phyloP scores from a whole-genome alignment of 2,888 invertebrate genomes.

The Nowickia ferox region DNA sequence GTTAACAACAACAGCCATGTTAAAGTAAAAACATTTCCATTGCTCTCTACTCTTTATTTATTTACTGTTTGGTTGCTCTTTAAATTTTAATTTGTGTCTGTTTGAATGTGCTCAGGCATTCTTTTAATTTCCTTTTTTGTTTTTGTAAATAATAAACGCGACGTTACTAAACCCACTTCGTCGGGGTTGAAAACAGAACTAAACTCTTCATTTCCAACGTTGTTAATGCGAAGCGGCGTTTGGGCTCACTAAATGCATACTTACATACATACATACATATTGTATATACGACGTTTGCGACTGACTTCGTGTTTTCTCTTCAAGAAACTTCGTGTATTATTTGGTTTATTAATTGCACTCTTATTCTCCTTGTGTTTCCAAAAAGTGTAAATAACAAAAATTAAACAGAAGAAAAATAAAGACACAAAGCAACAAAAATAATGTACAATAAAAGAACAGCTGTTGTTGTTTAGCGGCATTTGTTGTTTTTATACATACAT shows the following conservation, averaged over 20 bases:
- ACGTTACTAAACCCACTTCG: constrained; percentile 69
- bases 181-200: constrained; percentile 76
- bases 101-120: constrained; percentile 61
- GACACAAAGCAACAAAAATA: neutral
- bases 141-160: constrained; percentile 67
- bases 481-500: constrained; percentile 57
- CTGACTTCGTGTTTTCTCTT: constrained; percentile 70
- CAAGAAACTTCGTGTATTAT: constrained; percentile 56
- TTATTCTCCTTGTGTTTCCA: constrained; percentile 68
- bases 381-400: constrained; percentile 32
- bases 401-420: neutral
- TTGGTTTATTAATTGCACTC: constrained; percentile 49
- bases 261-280: constrained; percentile 1
- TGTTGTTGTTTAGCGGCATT: constrained; percentile 70
- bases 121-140: constrained; percentile 53
- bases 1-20: constrained; percentile 28
- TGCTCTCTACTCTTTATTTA: constrained; percentile 36
- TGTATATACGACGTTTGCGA: constrained; percentile 41
- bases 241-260: constrained; percentile 51
- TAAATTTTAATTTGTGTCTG: constrained; percentile 13
- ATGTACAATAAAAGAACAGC: constrained; percentile 63
- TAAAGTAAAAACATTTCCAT: constrained; percentile 11
- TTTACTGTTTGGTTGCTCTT: constrained; percentile 50
- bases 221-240: constrained; percentile 70
- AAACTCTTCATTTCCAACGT: constrained; percentile 73